Evolutionary conservation across 2,888 invertebrate genomes (phyloP).

Genomic region (Limenitis camilla): DNA sequence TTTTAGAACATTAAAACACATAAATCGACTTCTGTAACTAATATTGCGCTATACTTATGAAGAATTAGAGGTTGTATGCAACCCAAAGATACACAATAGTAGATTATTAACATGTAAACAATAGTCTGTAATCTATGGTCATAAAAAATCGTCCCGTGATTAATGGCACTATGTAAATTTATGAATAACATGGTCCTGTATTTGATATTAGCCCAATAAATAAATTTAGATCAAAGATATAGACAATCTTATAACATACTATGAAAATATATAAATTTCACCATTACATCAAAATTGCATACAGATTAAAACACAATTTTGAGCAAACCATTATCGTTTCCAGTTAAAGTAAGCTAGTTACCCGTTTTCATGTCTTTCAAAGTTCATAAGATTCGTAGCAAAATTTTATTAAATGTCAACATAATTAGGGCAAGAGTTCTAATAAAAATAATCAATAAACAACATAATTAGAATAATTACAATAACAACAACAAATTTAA

Average conservation of each 20-base stretch:
- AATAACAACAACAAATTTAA: constrained; percentile 25
- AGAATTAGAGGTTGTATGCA: too few species aligned
- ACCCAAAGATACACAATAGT: too few species aligned
- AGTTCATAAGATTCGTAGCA: constrained; percentile 42
- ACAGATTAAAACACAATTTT: constrained; percentile 24
- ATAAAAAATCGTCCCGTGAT: constrained; percentile 10
- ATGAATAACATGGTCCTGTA: constrained; percentile 42
- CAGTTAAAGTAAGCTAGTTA: constrained; percentile 37
- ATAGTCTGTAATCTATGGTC: constrained; percentile 10
- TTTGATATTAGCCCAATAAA: constrained; percentile 38
- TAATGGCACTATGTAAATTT: constrained; percentile 36
- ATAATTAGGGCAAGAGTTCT: constrained; percentile 31
- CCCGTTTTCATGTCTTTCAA: constrained; percentile 37
- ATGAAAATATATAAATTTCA: constrained; percentile 47
- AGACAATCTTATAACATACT: constrained; percentile 40
- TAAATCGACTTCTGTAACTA: too few species aligned
- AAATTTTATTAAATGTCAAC: constrained; percentile 9
- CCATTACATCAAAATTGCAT: constrained; percentile 29
- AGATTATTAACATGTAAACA: too few species aligned
- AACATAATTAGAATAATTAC: constrained; percentile 46
- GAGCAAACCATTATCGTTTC: constrained; percentile 30
- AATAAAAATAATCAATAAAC: constrained; percentile 31
- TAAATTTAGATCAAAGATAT: constrained; percentile 37
- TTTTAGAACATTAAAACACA: too few species aligned
- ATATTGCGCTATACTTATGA: too few species aligned